Conservation (phyloP, 2,797 vertebrate species). For the Ptychadena robeensis region DNA sequence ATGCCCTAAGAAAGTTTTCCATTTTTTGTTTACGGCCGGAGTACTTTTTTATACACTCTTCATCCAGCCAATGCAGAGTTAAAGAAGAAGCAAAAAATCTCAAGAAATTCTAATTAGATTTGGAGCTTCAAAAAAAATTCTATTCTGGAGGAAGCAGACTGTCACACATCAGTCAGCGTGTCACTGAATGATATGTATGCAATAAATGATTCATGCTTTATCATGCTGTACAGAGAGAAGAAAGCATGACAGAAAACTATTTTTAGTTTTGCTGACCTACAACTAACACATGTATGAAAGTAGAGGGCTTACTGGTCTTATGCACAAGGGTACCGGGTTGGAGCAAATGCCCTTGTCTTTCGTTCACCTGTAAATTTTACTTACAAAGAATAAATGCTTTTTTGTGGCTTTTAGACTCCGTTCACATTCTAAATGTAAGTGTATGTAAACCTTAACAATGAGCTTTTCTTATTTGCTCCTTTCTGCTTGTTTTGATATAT, state of each 20-base stretch:
- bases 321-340: not conserved
- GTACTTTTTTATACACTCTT: not conserved
- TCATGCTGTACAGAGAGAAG: not conserved
- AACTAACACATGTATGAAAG: not conserved
- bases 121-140: not conserved
- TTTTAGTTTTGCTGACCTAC: slow-evolving; percentile 10
- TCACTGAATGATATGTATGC: not conserved
- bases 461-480: too few relatives aligned
- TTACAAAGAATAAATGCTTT: not conserved
- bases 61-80: not conserved
- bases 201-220: slow-evolving; percentile 24
- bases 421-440: too few relatives aligned
- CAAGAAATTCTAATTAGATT: slow-evolving; percentile 2
- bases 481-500: too few relatives aligned
- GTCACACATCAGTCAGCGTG: not conserved
- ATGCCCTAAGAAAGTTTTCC: not conserved
- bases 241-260: slow-evolving; percentile 10
- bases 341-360: not conserved
- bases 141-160: not conserved
- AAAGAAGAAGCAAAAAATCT: not conserved
- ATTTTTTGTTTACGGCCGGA: not conserved
- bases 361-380: too few relatives aligned
- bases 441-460: too few relatives aligned
- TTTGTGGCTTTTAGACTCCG: too few relatives aligned
- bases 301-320: not conserved